Percentiles rank a stretch among this genome's conserved stretches.
phyloP scores from a whole-genome alignment of 2,797 vertebrate species.

The Poecilia picta region DNA sequence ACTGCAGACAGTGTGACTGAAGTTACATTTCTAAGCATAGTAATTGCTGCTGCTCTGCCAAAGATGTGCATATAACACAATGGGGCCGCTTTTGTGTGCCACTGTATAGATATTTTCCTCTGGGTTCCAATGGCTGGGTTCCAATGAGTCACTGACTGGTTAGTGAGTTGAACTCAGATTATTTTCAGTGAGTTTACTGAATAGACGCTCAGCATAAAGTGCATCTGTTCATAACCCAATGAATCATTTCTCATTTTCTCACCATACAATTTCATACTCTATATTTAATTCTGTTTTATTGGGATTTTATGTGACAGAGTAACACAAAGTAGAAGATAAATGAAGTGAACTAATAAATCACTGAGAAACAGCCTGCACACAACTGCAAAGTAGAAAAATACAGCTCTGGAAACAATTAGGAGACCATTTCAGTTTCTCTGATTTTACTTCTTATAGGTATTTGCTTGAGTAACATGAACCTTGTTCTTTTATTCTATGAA shows the following conservation, averaged over 20 bases:
- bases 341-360: background rate
- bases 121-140: background rate
- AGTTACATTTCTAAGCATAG: conserved; percentile 10
- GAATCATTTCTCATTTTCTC: background rate
- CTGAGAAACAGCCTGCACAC: background rate
- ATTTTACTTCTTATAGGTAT: too few species aligned
- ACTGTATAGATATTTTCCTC: conserved; percentile 1
- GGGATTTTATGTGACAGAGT: background rate
- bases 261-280: background rate
- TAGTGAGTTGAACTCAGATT: conserved; percentile 16
- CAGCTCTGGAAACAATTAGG: too few species aligned
- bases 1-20: conserved; percentile 41
- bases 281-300: background rate
- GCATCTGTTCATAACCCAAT: background rate
- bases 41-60: conserved; percentile 51
- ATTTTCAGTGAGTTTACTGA: conserved; percentile 11
- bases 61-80: conserved; percentile 46
- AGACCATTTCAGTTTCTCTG: too few species aligned
- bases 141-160: conserved; percentile 8
- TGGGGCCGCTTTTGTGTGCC: conserved; percentile 5
- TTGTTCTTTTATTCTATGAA: too few species aligned
- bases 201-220: background rate
- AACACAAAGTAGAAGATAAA: background rate
- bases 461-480: too few species aligned
- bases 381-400: background rate